These are phyloP conservation scores for Physeter macrocephalus DNA, from an alignment of 2,113 vertebrate species.

Conservation along the genomic window DNA sequence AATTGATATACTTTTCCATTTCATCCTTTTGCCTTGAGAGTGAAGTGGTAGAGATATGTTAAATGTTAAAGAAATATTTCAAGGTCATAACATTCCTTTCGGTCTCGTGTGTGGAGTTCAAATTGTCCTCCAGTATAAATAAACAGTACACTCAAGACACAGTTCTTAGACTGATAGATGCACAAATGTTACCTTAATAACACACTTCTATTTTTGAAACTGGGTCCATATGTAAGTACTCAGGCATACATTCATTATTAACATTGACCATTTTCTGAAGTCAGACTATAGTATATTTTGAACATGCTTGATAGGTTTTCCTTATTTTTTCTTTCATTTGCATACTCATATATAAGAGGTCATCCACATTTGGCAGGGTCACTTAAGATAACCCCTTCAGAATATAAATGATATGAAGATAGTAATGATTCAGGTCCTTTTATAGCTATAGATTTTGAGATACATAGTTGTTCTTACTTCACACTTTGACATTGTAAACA, in stretches of 20 bases:
- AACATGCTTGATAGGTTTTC: neutral
- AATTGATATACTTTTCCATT: neutral
- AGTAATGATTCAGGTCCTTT: conserved; percentile 15
- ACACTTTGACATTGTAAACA: conserved; percentile 17
- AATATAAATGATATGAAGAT: conserved; percentile 41
- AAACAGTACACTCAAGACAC: neutral
- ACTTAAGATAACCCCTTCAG: neutral
- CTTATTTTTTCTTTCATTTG: neutral
- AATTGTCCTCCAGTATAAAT: neutral
- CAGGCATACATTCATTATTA: neutral
- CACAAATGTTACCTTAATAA: neutral
- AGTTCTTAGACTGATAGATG: neutral
- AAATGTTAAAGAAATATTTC: neutral
- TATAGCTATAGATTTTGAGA: neutral
- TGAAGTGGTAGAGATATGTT: neutral
- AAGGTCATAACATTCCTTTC: neutral
- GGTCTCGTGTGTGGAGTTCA: neutral
- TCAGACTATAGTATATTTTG: neutral
- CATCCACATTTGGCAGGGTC: neutral
- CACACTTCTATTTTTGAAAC: neutral
- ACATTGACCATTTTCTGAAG: neutral
- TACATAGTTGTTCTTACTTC: conserved; percentile 30
- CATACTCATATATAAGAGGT: neutral
- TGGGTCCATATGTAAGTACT: neutral
- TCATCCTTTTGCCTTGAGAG: neutral